Evolutionary conservation across 1,140 invertebrate species (phyloP), one percentile per base, ranked within the genome.

Genomic region (Oreohelix idahoensis): DNA sequence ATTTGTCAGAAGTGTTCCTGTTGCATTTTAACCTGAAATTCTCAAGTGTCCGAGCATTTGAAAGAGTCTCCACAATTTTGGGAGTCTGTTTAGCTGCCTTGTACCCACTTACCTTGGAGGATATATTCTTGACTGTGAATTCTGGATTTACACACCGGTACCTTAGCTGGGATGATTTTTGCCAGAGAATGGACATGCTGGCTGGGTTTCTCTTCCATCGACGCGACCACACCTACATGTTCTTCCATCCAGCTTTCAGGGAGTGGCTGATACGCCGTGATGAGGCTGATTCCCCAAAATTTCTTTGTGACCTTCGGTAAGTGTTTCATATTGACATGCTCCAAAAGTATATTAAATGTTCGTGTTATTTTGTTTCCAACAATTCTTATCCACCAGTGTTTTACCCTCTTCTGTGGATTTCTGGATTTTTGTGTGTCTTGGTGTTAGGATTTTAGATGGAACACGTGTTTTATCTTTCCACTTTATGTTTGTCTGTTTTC

Each of bases 181-280:
- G 85, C 49, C 88, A 91, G 75, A 84, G 91, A 73, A 86, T 92
- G 81, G 86, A 86, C 51, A 79, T 89, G 39, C 78, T 93, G 69
- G 84, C 87, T 8, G 96, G 96, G 75, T 97, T 98, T 88, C 93
- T 99, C 1, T 96, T 97, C 78, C 96, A 97, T 90, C 94, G 97
- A 69, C 94, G 96, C 79, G 97, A 98, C 92, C 96, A 96, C 89
- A 98, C 97, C 0, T 97, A 97, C 92, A 98, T 98, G 97, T 98
- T 98, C 91, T 98, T 98, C 92, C 97, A 99, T 92, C 97, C 97
- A 0, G 97, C 97, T 17, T 97, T 99, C 92, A 96, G 97, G 93
- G 98, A 99, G 93, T 99, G 97, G 97, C 93, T 99, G 49, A 96
- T 98, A 85, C 93, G 96, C n/a, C 93, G 97, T 29, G 96, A 97